Percentiles rank a stretch among this genome's conserved stretches.
Evolutionary conservation across 2,888 invertebrate genomes (phyloP).

Genomic region (Creontiades dilutus): DNA sequence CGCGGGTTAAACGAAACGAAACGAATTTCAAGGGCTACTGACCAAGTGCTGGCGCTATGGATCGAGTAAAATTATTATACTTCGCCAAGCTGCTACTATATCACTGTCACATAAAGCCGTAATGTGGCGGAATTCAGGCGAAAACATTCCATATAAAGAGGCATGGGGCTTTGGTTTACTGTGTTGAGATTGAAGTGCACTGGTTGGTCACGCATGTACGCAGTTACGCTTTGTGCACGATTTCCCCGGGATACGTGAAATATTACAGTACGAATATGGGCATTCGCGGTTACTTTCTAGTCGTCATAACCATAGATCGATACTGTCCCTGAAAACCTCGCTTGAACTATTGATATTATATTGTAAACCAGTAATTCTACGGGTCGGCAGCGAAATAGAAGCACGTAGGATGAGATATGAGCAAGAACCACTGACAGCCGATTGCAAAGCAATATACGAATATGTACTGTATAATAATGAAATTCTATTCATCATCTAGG

Average conservation of each 20-base stretch:
- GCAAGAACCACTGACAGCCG: too few species aligned
- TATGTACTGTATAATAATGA: too few species aligned
- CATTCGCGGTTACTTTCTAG: too few species aligned
- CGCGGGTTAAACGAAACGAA: constrained; percentile 44
- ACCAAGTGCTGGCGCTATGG: constrained; percentile 24
- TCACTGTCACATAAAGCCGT: background rate
- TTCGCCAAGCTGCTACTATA: background rate
- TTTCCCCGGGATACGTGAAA: background rate
- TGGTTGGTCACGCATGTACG: background rate
- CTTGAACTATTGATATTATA: too few species aligned
- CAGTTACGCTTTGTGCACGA: background rate
- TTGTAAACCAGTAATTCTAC: too few species aligned
- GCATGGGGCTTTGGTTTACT: background rate
- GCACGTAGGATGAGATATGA: too few species aligned
- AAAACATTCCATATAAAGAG: background rate
- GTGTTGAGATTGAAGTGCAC: background rate
- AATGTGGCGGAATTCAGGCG: background rate
- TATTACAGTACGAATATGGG: too few species aligned
- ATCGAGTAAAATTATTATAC: background rate
- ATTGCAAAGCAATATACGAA: too few species aligned
- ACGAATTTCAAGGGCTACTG: constrained; percentile 55
- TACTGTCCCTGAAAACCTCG: too few species aligned
- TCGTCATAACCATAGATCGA: too few species aligned
- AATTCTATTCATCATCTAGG: too few species aligned
- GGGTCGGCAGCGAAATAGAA: too few species aligned